A percentile compares a stretch with the other conserved stretches of the same genome.
Conservation (phyloP, 2,797 vertebrate genomes). For the Clarias pachynema region DNA sequence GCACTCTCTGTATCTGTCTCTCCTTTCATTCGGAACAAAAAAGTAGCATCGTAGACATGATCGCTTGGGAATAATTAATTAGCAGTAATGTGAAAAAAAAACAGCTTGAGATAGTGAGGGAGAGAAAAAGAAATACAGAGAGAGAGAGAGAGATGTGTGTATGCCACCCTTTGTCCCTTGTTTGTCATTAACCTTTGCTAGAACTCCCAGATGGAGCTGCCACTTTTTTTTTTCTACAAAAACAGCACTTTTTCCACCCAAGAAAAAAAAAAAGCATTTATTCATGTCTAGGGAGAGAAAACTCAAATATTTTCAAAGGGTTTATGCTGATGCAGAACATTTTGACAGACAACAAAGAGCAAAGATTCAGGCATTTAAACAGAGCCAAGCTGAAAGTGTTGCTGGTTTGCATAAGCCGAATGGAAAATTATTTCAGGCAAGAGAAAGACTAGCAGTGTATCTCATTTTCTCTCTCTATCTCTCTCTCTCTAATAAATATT, state of each 20-base stretch:
- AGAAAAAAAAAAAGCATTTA: conserved; percentile 86
- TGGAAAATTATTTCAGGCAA: conserved; percentile 57
- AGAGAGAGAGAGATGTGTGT: conserved; percentile 68
- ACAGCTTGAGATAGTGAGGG: conserved; percentile 76
- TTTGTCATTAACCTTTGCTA: conserved; percentile 91
- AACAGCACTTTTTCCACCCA: conserved; percentile 72
- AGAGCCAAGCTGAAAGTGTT: conserved; percentile 40
- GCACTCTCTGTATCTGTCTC: conserved; percentile 39
- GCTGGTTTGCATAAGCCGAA: conserved; percentile 58
- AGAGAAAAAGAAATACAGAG: conserved; percentile 31
- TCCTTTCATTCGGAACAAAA: conserved; percentile 70
- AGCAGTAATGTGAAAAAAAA: conserved; percentile 76
- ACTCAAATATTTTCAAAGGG: conserved; percentile 63
- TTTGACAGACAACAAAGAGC: conserved; percentile 64
- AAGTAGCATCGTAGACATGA: conserved; percentile 77
- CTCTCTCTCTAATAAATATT: conserved; percentile 22
- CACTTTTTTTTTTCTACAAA: conserved; percentile 74
- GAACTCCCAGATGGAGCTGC: conserved; percentile 78
- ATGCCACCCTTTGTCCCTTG: conserved; percentile 92
- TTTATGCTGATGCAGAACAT: conserved; percentile 80
- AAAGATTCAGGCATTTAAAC: conserved; percentile 65
- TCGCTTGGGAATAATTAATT: conserved; percentile 91
- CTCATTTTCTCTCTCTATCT: conserved; percentile 38
- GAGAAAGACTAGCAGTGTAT: conserved; percentile 56
- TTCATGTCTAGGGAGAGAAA: conserved; percentile 67